Base-by-base conservation (phyloP, 2,113 vertebrate species). In the Pyrgilauda ruficollis region DNA sequence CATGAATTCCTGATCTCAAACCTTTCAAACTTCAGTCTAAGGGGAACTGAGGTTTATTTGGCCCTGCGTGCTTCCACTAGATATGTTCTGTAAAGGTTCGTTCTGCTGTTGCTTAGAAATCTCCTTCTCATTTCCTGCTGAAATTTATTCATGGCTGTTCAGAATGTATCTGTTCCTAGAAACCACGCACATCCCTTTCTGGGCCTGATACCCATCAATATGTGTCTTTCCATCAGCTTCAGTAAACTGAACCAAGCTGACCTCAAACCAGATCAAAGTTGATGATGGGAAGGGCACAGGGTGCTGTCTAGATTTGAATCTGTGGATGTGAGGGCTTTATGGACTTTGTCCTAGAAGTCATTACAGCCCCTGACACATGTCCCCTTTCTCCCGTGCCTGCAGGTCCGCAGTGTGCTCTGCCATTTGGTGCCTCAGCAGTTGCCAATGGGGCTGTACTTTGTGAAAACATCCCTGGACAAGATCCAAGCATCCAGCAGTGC, bases 401-500 rank as follows among this genome's bases (percentile, higher is more conserved):
- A 99, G 99, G 97, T 90, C 98, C 98, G 0, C 94, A 85, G 77
- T 99, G 99, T 85, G 94, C 91, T 39, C 84, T 98, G 61, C 96
- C 97, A 0, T 98, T 98, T 0, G 62, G 94, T 19, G 47, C 80
- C 46, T 47, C 89, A 9, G 35, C 59, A 22, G 11, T 98, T 90
- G 88, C 96, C 96, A 97, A 98, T 1, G 98, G 98, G 86, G 97
- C 97, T 15, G 53, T 99, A 5, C 82, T 98, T 49, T 99, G 98
- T 90, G 91, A 49, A 19, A 87, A 94, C 8, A 1, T 58, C 6
- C 77, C 80, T 22, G 93, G 80, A 8, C 55, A 59, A 24, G 96
- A 84, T 10, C 81, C 61, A 16, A 87, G 93, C 47, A 62, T 69
- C 33, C 98, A 98, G 92, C 96, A 93, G 83, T 99, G 99, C 88